Evolutionary conservation across 2,888 invertebrate genomes (phyloP).

Genomic region (Eurytoma adleriae): DNA sequence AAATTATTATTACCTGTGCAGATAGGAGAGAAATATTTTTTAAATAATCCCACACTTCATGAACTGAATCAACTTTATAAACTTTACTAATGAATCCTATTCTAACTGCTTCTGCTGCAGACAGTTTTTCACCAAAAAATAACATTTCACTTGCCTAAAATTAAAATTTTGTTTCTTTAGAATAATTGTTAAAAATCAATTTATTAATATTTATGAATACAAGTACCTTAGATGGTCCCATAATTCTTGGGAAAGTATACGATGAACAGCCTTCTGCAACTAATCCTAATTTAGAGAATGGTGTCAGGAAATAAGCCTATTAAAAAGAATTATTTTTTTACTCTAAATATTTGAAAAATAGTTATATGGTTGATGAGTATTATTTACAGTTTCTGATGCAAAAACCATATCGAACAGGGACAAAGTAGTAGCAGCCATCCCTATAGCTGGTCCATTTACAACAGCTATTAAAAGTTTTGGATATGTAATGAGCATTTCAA

Average conservation of each 20-base stretch:
- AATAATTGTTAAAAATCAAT: background rate
- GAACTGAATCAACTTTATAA: conserved; percentile 81
- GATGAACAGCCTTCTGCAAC: conserved; percentile 94
- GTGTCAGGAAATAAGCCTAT: conserved; percentile 92
- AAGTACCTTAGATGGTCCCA: conserved; percentile 87
- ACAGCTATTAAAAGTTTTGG: conserved; percentile 92
- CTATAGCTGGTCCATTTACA: conserved; percentile 96
- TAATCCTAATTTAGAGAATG: conserved; percentile 90
- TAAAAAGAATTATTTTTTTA: background rate
- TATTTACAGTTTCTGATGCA: conserved; percentile 86
- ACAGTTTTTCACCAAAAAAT: conserved; percentile 85
- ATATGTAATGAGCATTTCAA: conserved; percentile 88
- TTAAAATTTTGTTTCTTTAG: conserved; percentile 17
- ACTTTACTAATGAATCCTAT: conserved; percentile 89
- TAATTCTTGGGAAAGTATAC: conserved; percentile 88
- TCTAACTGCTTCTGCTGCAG: conserved; percentile 86
- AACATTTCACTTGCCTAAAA: conserved; percentile 80
- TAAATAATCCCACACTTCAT: conserved; percentile 71
- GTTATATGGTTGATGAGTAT: background rate
- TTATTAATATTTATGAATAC: conserved; percentile 8
- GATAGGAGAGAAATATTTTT: conserved; percentile 62
- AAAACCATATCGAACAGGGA: conserved; percentile 93
- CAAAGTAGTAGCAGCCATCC: conserved; percentile 90
- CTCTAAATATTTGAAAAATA: conserved; percentile 9
- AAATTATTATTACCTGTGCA: conserved; percentile 59